These are phyloP conservation scores for Paratrypauchen microcephalus DNA, from an alignment of 2,797 vertebrate genomes.

Conservation along the genomic window DNA sequence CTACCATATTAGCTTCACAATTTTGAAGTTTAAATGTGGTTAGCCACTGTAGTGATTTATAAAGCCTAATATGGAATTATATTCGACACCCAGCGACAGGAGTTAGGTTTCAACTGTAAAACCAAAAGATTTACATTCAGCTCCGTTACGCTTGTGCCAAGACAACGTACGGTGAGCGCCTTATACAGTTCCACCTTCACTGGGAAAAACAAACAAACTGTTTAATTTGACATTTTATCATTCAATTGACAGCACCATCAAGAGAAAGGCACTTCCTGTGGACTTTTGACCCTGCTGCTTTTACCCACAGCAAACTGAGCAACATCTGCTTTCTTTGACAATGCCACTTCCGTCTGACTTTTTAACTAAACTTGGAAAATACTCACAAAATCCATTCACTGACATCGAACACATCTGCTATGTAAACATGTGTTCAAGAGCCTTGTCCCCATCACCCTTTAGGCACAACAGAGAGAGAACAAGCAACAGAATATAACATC, in stretches of 20 bases:
- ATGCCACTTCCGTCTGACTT: constrained; percentile 22
- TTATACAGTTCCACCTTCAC: constrained; percentile 12
- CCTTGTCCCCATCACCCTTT: constrained; percentile 47
- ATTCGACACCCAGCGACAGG: no score
- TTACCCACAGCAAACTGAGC: constrained; percentile 46
- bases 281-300: constrained; percentile 72
- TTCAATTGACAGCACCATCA: constrained; percentile 89
- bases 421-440: constrained; percentile 70
- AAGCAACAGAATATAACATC: constrained; percentile 22
- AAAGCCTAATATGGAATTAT: no score
- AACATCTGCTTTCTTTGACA: constrained; percentile 14
- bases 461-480: constrained; percentile 36
- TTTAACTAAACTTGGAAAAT: constrained; percentile 30
- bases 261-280: constrained; percentile 98
- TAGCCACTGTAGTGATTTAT: no score
- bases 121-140: not conserved
- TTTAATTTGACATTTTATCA: constrained; percentile 63
- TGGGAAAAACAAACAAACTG: constrained; percentile 68
- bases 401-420: constrained; percentile 67
- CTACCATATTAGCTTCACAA: no score
- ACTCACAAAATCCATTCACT: constrained; percentile 50
- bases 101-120: not conserved
- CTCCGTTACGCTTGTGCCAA: not conserved
- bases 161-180: constrained; percentile 46
- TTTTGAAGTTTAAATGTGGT: no score